Base-by-base conservation (phyloP, 1,140 invertebrate species). In the Mya arenaria region DNA sequence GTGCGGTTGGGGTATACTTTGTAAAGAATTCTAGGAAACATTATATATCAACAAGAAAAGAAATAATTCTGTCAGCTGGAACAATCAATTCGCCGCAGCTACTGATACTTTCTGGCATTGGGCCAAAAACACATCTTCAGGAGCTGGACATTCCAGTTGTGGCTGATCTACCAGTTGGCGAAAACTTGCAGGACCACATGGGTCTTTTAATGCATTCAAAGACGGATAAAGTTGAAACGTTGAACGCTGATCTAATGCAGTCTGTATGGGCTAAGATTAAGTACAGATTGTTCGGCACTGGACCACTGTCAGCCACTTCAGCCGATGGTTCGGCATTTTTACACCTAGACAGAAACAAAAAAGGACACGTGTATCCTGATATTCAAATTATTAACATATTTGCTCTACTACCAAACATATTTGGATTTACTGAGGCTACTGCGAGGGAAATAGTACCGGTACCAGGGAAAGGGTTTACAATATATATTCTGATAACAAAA, bases 81-180 rank as follows among this genome's bases (percentile, higher is more conserved):
- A n/a, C n/a, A n/a, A n/a, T n/a, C n/a, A n/a, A n/a, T n/a, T n/a
- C n/a, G n/a, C n/a, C n/a, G n/a, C n/a, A n/a, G n/a, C n/a, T n/a
- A n/a, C n/a, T n/a, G n/a, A n/a, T n/a, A n/a, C n/a, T n/a, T n/a
- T n/a, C n/a, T n/a, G n/a, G n/a, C n/a, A n/a, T n/a, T n/a, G n/a
- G n/a, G n/a, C n/a, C 78, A 2, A 62, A 62, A 36, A 23, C 37
- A 48, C 93, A 95, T 19, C 58, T 88, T 41, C n/a, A 69, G 32
- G 30, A 69, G 19, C 25, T 72, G n/a, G 25, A 28, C 6, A 72
- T 72, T 32, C 68, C 68, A 1, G 68, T 41, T 25, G 28, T 65
- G 6, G n/a, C n/a, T n/a, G n/a, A n/a, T n/a, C n/a, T n/a, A n/a
- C n/a, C n/a, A n/a, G n/a, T n/a, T n/a, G n/a, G 30, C 25, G 66